phyloP scores from a whole-genome alignment of 2,888 invertebrate species.

The Chouioia cunea region DNA sequence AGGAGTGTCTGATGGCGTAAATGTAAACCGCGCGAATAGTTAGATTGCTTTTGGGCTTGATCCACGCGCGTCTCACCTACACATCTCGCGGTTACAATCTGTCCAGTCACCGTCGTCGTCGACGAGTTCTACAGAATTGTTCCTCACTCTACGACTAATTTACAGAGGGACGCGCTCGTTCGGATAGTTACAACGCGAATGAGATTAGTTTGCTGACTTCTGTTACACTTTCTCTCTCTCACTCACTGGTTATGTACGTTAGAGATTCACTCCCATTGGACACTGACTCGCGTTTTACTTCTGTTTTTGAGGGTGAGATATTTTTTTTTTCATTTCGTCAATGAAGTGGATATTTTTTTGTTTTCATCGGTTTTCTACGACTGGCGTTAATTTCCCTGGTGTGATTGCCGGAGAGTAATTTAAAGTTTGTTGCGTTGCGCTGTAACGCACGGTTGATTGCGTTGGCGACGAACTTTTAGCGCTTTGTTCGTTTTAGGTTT shows the following conservation, averaged over 20 bases:
- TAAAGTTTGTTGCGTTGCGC: slow-evolving; percentile 31
- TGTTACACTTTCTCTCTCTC: slow-evolving; percentile 45
- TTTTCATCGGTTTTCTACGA: background rate
- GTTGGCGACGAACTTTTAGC: slow-evolving; percentile 3
- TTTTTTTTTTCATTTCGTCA: background rate
- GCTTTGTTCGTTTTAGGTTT: no score
- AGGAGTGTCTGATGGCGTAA: background rate
- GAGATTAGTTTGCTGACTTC: slow-evolving; percentile 60
- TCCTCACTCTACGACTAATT: slow-evolving; percentile 44
- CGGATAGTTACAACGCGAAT: slow-evolving; percentile 48
- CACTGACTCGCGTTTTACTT: background rate
- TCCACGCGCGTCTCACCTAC: background rate
- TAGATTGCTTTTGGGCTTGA: slow-evolving; percentile 31
- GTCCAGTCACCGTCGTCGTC: slow-evolving; percentile 2
- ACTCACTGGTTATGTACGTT: slow-evolving; percentile 18
- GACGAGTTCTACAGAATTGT: slow-evolving; percentile 30
- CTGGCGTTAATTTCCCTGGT: slow-evolving; percentile 36
- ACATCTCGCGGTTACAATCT: background rate
- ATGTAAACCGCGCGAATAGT: slow-evolving; percentile 35
- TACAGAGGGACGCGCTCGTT: background rate
- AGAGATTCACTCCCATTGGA: background rate
- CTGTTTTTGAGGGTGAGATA: background rate
- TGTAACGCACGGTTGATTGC: slow-evolving; percentile 37
- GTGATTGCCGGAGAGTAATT: slow-evolving; percentile 28
- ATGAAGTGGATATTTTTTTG: background rate